phyloP scores from a whole-genome alignment of 2,113 vertebrate species.

The Periophthalmus modestus region DNA sequence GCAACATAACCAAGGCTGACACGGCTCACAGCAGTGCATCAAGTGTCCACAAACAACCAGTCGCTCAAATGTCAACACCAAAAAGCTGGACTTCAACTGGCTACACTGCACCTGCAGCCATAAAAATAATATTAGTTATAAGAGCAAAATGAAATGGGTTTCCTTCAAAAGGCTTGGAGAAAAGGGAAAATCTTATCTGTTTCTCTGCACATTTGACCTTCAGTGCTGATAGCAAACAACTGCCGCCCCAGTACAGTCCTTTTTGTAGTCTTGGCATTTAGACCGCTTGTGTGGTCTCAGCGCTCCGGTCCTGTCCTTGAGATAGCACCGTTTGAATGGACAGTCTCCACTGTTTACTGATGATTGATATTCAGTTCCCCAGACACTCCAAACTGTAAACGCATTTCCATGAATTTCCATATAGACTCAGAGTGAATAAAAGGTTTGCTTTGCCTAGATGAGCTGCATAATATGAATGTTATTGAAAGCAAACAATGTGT shows the following conservation, averaged over 20 bases:
- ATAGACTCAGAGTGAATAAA: conserved; percentile 71
- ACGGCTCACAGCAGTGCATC: conserved; percentile 37
- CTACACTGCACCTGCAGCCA: neutral
- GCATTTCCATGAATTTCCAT: conserved; percentile 77
- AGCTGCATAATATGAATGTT: conserved; percentile 76
- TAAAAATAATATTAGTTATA: conserved; percentile 29
- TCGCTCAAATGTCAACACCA: conserved; percentile 46
- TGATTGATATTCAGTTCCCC: conserved; percentile 76
- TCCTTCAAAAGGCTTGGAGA: conserved; percentile 44
- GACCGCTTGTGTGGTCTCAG: conserved; percentile 47
- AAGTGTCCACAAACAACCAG: conserved; percentile 35
- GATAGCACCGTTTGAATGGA: conserved; percentile 60
- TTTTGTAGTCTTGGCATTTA: conserved; percentile 61
- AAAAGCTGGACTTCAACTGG: conserved; percentile 22
- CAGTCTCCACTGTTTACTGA: conserved; percentile 58
- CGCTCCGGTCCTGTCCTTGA: conserved; percentile 57
- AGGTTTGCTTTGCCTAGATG: conserved; percentile 71
- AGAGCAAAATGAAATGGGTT: conserved; percentile 46
- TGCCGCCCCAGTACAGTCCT: conserved; percentile 49
- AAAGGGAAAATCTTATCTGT: conserved; percentile 31
- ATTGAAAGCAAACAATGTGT: conserved; percentile 70
- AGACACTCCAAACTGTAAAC: conserved; percentile 66
- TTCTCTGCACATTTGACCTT: conserved; percentile 59
- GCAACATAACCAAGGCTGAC: conserved; percentile 51
- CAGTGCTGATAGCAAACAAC: conserved; percentile 48